Conservation (phyloP, 1,140 invertebrate genomes). For the Macrobrachium rosenbergii region DNA sequence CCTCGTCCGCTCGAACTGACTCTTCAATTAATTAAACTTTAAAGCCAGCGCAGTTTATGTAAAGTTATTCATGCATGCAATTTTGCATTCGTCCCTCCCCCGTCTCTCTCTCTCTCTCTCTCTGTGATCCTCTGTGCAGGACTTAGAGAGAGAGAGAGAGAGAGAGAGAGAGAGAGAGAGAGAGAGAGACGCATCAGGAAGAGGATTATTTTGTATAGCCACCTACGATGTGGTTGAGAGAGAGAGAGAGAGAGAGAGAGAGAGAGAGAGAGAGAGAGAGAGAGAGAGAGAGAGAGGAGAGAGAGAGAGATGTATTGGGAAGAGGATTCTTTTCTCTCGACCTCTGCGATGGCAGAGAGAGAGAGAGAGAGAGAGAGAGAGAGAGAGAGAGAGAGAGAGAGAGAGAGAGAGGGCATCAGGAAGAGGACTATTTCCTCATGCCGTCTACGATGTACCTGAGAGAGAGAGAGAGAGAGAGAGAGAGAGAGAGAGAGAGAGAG, state of each 20-base stretch:
- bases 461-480: constrained; percentile 21
- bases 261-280: background rate
- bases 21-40: too few relatives aligned
- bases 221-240: too few relatives aligned
- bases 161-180: background rate
- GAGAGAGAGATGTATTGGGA: background rate
- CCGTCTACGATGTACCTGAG: too few relatives aligned
- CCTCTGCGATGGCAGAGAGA: too few relatives aligned
- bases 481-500: constrained; percentile 24
- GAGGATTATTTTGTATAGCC: too few relatives aligned
- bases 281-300: constrained; percentile 9
- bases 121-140: too few relatives aligned
- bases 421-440: background rate
- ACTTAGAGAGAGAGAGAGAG: background rate
- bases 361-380: background rate
- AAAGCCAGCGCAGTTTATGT: too few relatives aligned
- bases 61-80: too few relatives aligned
- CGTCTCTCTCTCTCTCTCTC: too few relatives aligned
- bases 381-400: constrained; percentile 12
- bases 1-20: too few relatives aligned
- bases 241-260: too few relatives aligned
- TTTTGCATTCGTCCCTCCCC: too few relatives aligned
- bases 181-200: background rate
- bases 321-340: background rate
- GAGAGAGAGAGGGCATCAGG: background rate